Conservation (phyloP, 2,888 invertebrate species). For the Hirtodrosophila cameraria region DNA sequence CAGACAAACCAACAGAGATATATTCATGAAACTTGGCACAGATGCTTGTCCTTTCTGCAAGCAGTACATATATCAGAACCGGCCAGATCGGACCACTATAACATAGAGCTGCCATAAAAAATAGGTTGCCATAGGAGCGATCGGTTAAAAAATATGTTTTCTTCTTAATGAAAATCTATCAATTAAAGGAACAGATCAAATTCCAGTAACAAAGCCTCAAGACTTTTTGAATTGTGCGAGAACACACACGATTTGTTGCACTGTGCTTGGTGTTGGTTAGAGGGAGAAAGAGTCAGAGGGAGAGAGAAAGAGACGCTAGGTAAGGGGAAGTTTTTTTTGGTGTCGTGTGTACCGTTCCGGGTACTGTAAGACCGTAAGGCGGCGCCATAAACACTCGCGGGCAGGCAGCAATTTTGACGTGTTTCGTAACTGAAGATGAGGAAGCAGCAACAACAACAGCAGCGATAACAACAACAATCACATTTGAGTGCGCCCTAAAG, state of each 20-base stretch:
- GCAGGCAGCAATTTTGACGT: conserved; percentile 70
- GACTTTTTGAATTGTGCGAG: background rate
- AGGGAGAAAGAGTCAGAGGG: background rate
- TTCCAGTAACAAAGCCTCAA: background rate
- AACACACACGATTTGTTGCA: conserved; percentile 22
- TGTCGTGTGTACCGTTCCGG: conserved; percentile 8
- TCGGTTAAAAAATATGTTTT: no score
- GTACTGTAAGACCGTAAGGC: no score
- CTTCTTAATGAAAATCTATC: no score
- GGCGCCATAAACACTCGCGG: conserved; percentile 71
- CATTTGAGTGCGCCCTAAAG: conserved; percentile 74
- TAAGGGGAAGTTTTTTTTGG: background rate
- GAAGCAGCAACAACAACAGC: conserved; percentile 6
- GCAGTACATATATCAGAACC: no score
- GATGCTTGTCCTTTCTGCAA: no score
- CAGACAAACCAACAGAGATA: no score
- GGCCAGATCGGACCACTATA: no score
- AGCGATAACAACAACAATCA: conserved; percentile 65
- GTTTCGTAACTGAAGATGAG: conserved; percentile 64
- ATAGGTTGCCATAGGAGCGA: no score
- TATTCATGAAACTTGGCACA: no score
- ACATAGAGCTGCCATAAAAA: no score
- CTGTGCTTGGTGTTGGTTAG: conserved; percentile 24
- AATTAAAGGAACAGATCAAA: no score
- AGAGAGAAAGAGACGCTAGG: background rate